Conservation (phyloP, 64 coral and sea anemone genomes). For the Stichodactyla mertensii region DNA sequence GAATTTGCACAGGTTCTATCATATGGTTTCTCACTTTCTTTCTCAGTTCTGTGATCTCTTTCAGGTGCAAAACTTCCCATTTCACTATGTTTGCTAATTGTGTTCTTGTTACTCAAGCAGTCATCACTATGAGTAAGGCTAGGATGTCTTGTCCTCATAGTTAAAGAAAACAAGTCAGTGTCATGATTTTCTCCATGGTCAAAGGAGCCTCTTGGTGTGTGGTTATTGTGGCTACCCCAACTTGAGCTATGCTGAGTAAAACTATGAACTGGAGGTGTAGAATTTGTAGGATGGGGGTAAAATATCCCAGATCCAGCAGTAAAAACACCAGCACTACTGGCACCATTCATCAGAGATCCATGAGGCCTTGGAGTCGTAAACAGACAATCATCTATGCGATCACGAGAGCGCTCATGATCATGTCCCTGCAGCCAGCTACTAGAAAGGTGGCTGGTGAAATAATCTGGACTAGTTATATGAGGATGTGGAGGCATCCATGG, state of each 20-base stretch:
- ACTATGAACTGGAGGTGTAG: conserved; percentile 69
- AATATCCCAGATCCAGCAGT: conserved; percentile 84
- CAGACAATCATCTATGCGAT: conserved; percentile 68
- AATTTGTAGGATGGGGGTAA: conserved; percentile 74
- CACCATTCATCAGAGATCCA: conserved; percentile 73
- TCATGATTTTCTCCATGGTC: conserved; percentile 51
- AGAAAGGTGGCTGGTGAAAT: conserved; percentile 64
- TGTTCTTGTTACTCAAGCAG: conserved; percentile 25
- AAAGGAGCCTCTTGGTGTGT: conserved; percentile 56
- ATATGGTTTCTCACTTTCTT: conserved; percentile 23
- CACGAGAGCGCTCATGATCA: conserved; percentile 74
- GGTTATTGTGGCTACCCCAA: conserved; percentile 90
- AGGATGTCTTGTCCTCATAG: conserved; percentile 21
- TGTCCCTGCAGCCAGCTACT: conserved; percentile 66
- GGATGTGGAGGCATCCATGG: conserved; percentile 83
- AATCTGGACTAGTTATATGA: conserved; percentile 77
- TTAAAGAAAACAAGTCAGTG: conserved; percentile 5
- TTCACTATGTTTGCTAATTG: conserved; percentile 23
- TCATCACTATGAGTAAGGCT: conserved; percentile 15
- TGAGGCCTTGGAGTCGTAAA: conserved; percentile 39
- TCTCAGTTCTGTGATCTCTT: conserved; percentile 13
- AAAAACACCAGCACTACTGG: conserved; percentile 62
- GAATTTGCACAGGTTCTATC: background rate
- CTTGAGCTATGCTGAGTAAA: conserved; percentile 74
- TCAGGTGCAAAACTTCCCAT: conserved; percentile 24